Conservation (phyloP, 2,113 vertebrate species). For the Cinclus cinclus region DNA sequence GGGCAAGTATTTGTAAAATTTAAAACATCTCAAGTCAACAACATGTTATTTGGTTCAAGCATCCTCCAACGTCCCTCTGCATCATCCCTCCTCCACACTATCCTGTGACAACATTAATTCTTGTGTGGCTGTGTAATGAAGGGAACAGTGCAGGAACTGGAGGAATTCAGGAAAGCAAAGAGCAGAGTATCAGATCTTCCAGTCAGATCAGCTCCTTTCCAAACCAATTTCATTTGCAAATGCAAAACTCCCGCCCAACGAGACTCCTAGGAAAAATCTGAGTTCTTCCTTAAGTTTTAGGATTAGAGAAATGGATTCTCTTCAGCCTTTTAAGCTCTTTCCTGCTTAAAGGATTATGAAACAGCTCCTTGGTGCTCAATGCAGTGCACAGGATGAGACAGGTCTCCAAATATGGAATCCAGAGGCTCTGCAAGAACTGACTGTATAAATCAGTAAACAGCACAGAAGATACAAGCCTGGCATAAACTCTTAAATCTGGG, state of each 20-base stretch:
- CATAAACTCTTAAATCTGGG: not conserved
- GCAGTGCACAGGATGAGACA: not conserved
- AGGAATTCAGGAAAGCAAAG: not conserved
- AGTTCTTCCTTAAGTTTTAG: conserved; percentile 9
- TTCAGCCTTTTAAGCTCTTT: conserved; percentile 33
- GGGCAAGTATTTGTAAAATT: not conserved
- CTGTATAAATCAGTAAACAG: not conserved
- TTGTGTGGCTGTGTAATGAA: not conserved
- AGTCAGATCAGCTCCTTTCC: not conserved
- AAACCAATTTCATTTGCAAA: not conserved
- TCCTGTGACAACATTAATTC: not conserved
- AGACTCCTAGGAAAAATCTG: not conserved
- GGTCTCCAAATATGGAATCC: not conserved
- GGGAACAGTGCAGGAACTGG: not conserved
- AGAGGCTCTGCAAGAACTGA: not conserved
- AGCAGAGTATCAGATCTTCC: not conserved
- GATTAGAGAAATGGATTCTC: conserved; percentile 24
- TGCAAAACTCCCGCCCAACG: not conserved
- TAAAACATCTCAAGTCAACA: not conserved
- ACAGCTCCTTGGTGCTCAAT: not conserved
- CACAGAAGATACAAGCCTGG: not conserved
- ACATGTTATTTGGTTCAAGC: not conserved
- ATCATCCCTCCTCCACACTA: not conserved
- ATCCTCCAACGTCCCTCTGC: not conserved
- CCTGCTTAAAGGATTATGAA: conserved; percentile 53